Conservation (phyloP, 1,140 invertebrate species). For the Tetramorium alpestre region DNA sequence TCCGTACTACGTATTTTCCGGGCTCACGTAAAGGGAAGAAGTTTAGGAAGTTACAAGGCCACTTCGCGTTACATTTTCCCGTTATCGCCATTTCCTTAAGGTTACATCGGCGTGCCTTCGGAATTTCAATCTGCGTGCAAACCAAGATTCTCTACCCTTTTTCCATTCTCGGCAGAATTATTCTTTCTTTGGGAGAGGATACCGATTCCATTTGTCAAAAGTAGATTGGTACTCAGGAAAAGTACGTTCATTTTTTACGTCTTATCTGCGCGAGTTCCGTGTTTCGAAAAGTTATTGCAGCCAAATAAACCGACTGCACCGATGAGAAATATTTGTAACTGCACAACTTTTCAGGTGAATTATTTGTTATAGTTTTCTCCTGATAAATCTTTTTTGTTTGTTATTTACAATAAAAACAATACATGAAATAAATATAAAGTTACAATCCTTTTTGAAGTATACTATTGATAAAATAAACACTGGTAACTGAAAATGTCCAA, state of each 20-base stretch:
- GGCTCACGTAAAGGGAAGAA: constrained; percentile 31
- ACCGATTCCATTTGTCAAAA: constrained; percentile 31
- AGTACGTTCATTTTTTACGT: constrained; percentile 27
- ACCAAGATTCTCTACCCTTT: not conserved
- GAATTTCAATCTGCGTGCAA: constrained; percentile 47
- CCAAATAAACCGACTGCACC: constrained; percentile 5
- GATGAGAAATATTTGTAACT: constrained; percentile 22
- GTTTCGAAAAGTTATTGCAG: constrained; percentile 3
- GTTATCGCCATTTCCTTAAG: constrained; percentile 47
- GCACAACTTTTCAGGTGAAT: not conserved
- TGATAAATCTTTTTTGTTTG: not conserved
- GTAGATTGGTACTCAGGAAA: constrained; percentile 11
- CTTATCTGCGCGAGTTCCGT: not conserved
- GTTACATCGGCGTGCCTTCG: constrained; percentile 26
- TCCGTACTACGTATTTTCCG: constrained; percentile 51
- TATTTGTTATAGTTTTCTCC: not conserved
- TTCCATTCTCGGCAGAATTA: constrained; percentile 15
- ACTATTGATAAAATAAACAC: not conserved
- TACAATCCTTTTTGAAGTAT: not conserved
- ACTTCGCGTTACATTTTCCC: constrained; percentile 35
- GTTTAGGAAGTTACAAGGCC: constrained; percentile 44
- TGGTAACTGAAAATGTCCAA: not conserved
- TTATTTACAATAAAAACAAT: not conserved
- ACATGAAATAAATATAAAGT: not conserved
- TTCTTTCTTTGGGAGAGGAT: not conserved